Evolutionary conservation across 2,113 vertebrate genomes (phyloP), one percentile per base, ranked within the genome.

Genomic region (Cyanocitta stelleri): DNA sequence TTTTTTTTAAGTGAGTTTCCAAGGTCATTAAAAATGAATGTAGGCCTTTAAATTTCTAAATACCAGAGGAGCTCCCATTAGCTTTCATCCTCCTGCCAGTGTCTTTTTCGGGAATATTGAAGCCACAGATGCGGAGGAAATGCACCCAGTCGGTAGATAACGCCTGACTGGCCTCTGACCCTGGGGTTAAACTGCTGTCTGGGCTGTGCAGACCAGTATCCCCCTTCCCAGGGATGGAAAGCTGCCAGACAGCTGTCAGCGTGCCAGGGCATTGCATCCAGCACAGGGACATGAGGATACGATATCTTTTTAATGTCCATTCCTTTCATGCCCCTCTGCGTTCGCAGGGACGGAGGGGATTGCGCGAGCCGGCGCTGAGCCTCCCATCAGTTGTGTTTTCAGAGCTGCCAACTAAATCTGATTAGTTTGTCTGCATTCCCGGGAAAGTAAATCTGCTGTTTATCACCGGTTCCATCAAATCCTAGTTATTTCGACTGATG

Each of bases 131-230:
- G 95, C 37, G 1, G 81, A 96, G 96, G 97, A 97, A 98, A 97
- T 79, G 96, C 44, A 49, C 98, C 98, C 97, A 58, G 97, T 95
- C 84, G 97, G 97, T 97, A 97, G 97, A 98, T 98, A 98, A 98
- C 95, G 98, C 98, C 98, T 98, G 98, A 98, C 97, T 98, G 98
- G 90, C 98, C 98, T 97, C 97, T 99, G 98, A 99, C 98, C 98
- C 98, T 76, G 86, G 77, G 98, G 97, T 97, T 95, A 98, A 98
- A 98, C 98, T 97, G 98, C 95, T 98, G 98, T 99, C 98, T 98
- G 98, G 97, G 98, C 97, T 97, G 96, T 67, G 97, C 64, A 39
- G 96, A 94, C 98, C 97, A 97, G 95, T 81, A 97, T 97, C 98
- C 97, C 66, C 97, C 93, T 98, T 98, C 97, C 94, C 90, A 81